Evolutionary conservation across 2,888 invertebrate genomes (phyloP), one percentile per base, ranked within the genome.

Genomic region (Dryobotodes eremita): DNA sequence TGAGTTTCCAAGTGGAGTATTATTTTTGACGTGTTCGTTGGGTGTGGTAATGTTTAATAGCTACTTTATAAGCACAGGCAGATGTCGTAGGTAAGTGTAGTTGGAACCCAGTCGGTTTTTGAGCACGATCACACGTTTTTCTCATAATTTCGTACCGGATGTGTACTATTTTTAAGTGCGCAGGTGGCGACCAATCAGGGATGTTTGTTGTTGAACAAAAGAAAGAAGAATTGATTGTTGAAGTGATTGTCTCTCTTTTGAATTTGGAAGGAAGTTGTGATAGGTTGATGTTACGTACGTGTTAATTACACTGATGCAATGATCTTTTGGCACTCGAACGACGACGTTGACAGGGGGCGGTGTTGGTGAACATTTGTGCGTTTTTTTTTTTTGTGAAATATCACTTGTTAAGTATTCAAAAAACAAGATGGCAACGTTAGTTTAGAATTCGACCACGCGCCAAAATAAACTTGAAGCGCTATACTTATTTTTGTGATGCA

Each of bases 121-220:
- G 83, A 86, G 83, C 92, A 92, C 92, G 94, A 89, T 94, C 94
- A 90, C 93, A 92, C 93, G 92, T 92, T 93, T 92, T 94, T 94
- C 89, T 89, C 79, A 80, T 82, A 84, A 77, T 87, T 90, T 84
- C 79, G 80, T 80, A 79, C 90, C 88, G 94, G 94, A 93, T 92
- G 93, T 91, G 91, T 89, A 91, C 91, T 91, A 92, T 90, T 90
- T 91, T 90, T 83, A 76, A 88, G 89, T 82, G 80, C 77, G 92
- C 94, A 94, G 94, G 94, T 94, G 94, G 73, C 74, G 72, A 66
- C 64, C 80, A 71, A 80, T 87, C 80, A 75, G 77, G 88, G 85
- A 81, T 88, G 73, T 83, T 79, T 85, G 82, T 86, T 65, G 79
- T 78, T 86, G 73, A 78, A 83, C 76, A 83, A 87, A 76, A 83